Base-by-base conservation (phyloP, 2,113 vertebrate species). In the Papio anubis region DNA sequence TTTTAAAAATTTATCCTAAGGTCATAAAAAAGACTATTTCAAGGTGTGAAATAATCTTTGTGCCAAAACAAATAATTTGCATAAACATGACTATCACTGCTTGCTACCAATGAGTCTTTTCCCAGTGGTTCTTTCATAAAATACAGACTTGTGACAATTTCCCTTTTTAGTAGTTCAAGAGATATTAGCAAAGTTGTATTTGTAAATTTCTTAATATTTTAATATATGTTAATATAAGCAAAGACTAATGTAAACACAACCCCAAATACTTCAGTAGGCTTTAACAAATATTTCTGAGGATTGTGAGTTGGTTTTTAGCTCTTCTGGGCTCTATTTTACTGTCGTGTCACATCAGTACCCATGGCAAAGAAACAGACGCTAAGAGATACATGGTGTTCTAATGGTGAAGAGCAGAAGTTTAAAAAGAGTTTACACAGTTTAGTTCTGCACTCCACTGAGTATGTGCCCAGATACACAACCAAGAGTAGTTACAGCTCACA, bases 251-350 rank as follows among this genome's bases (percentile, higher is more conserved):
- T 35, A 93, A 91, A 92, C 5, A 70, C 5, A 80, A 73, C 23
- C 35, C 25, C 18, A 84, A 75, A 16, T 35, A 85, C 18, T 30
- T 83, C 66, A 76, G 21, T 64, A 30, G 5, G 50, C 90, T 88
- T 2, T n/a, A 90, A 78, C 32, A 93, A 94, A 25, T 72, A 92
- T 55, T 94, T 93, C 68, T 93, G 40, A 76, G 73, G 61, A 55
- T 11, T 91, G 68, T 43, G 40, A 90, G 70, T 45, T 79, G 64
- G 43, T 73, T 95, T 95, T 80, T 55, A 84, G 79, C 73, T 93
- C 38, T 93, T 92, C 59, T 35, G 55, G 84, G 52, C 61, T 94
- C 50, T 78, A 76, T 32, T 57, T 35, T 57, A 72, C 43, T 52
- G 8, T 21, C 38, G 17, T 85, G 16, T 30, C 73, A 93, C 85